These are phyloP conservation scores for Hipposideros armiger DNA, from an alignment of 2,113 vertebrate species.

Conservation along the genomic window DNA sequence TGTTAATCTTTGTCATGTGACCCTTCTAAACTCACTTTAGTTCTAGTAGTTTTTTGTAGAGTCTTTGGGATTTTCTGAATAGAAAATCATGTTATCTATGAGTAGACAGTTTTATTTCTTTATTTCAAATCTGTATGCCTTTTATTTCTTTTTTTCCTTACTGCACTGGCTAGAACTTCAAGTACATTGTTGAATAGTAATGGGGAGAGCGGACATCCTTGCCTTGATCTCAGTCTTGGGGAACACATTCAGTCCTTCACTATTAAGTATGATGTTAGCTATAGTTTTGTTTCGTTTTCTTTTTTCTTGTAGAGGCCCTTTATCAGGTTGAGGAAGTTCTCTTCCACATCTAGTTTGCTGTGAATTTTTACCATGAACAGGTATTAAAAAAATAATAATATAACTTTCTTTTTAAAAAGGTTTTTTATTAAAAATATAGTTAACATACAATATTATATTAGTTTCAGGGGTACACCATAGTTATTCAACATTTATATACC, in stretches of 20 bases:
- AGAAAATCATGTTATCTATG: conserved; percentile 10
- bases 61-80: background rate
- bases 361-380: conserved; percentile 33
- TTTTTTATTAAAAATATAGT: too few relatives aligned
- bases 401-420: too few relatives aligned
- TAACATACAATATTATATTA: too few relatives aligned
- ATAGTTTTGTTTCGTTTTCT: conserved; percentile 35
- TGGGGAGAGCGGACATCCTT: background rate
- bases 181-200: background rate
- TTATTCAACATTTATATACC: too few relatives aligned
- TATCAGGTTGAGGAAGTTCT: background rate
- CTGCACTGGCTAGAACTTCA: background rate
- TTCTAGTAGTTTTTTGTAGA: conserved; percentile 44
- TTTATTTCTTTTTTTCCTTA: conserved; percentile 45
- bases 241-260: background rate
- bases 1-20: background rate
- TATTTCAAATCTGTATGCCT: background rate
- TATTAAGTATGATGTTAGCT: background rate
- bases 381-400: background rate
- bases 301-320: background rate
- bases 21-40: background rate
- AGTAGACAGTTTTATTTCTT: background rate
- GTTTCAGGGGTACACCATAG: too few relatives aligned
- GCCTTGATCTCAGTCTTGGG: background rate
- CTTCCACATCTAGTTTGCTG: background rate